Conservation (phyloP, 2,888 invertebrate genomes). For the Acleris literana region DNA sequence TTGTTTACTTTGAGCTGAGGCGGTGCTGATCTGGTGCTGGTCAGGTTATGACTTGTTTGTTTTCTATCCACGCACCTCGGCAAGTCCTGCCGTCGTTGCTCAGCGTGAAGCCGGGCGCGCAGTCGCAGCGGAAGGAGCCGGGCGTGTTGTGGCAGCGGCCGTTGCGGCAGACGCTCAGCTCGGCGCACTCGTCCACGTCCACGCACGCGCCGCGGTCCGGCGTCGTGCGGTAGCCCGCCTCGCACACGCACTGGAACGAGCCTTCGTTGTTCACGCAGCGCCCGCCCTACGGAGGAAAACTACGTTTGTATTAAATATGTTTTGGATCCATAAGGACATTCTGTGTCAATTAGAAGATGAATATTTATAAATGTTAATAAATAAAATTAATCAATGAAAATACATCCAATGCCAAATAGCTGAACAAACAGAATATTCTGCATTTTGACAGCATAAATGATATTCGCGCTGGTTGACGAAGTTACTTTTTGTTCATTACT, state of each 20-base stretch:
- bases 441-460: neutral
- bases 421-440: too few species aligned
- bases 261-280: conserved; percentile 92
- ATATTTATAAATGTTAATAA: too few species aligned
- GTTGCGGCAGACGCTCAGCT: conserved; percentile 90
- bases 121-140: conserved; percentile 91
- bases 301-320: neutral
- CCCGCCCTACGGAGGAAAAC: conserved; percentile 86
- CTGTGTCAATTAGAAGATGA: too few species aligned
- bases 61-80: too few species aligned
- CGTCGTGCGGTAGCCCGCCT: conserved; percentile 88
- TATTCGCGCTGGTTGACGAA: neutral
- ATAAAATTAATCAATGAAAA: too few species aligned
- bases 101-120: conserved; percentile 90
- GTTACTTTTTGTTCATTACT: too few species aligned
- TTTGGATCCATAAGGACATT: too few species aligned
- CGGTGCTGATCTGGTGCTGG: too few species aligned
- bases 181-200: conserved; percentile 85
- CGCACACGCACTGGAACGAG: conserved; percentile 93
- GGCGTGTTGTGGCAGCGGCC: conserved; percentile 91
- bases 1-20: too few species aligned
- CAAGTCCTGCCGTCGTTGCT: conserved; percentile 92
- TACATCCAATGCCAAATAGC: neutral
- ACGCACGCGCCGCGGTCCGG: conserved; percentile 73
- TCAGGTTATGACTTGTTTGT: too few species aligned